Percentiles rank a stretch among this genome's conserved stretches.
phyloP scores from a whole-genome alignment of 2,888 invertebrate species.

The Luffia ferchaultella region DNA sequence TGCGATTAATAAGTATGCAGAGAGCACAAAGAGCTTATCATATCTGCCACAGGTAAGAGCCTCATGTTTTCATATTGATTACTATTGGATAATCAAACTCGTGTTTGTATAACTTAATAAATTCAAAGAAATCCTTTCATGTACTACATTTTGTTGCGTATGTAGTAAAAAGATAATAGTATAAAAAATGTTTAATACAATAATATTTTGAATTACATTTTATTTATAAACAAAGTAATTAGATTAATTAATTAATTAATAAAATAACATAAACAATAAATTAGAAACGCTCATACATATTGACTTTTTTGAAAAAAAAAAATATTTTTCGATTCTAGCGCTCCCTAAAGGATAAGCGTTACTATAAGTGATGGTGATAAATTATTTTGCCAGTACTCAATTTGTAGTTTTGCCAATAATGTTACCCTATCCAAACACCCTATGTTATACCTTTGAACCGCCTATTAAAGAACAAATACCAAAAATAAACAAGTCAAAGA shows the following conservation, averaged over 20 bases:
- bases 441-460: too few relatives aligned
- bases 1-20: conserved; percentile 89
- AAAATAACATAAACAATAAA: too few relatives aligned
- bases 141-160: too few relatives aligned
- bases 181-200: not conserved
- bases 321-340: conserved; percentile 58
- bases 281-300: too few relatives aligned
- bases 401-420: not conserved
- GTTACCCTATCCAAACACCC: not conserved
- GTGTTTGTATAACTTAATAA: too few relatives aligned
- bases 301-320: too few relatives aligned
- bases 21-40: conserved; percentile 90
- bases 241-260: conserved; percentile 20
- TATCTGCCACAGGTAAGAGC: conserved; percentile 91
- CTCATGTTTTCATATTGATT: too few relatives aligned
- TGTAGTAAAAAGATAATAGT: too few relatives aligned
- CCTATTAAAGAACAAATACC: too few relatives aligned
- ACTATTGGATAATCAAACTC: too few relatives aligned
- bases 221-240: conserved; percentile 7
- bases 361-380: conserved; percentile 55
- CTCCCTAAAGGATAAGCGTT: conserved; percentile 45
- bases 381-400: conserved; percentile 12
- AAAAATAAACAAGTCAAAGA: too few relatives aligned
- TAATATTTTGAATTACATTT: not conserved
- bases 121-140: too few relatives aligned